A percentile compares a stretch with the other conserved stretches of the same genome.
Conservation (phyloP, 2,797 vertebrate species). For the Gadopsis marmoratus region DNA sequence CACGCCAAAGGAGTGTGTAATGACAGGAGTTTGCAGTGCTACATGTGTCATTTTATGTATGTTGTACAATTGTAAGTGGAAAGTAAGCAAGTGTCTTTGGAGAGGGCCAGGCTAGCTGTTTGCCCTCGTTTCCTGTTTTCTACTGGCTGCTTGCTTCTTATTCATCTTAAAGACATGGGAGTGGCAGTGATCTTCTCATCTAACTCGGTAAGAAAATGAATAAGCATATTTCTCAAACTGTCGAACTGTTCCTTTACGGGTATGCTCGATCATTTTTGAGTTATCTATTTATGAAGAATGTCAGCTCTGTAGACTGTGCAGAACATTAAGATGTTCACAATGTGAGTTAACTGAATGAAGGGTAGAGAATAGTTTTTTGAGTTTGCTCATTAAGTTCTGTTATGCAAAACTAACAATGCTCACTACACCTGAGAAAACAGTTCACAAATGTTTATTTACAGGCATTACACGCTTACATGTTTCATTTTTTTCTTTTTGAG, state of each 20-base stretch:
- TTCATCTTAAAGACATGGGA: neutral
- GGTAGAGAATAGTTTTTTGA: neutral
- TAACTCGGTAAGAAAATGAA: neutral
- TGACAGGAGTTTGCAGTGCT: slow-evolving; percentile 9
- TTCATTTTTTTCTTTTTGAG: neutral
- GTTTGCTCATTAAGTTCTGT: neutral
- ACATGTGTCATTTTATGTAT: slow-evolving; percentile 6
- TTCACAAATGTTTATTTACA: neutral
- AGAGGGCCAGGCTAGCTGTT: too few species aligned
- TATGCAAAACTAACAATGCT: neutral
- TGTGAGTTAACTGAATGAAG: neutral
- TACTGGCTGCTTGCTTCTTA: neutral
- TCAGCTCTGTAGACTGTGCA: neutral
- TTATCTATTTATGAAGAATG: neutral
- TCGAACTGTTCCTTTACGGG: too few species aligned
- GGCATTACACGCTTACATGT: neutral
- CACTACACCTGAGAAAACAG: neutral
- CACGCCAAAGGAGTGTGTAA: neutral
- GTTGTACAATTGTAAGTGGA: too few species aligned
- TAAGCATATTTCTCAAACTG: neutral
- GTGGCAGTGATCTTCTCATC: neutral
- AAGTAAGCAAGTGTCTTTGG: too few species aligned
- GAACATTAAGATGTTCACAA: neutral
- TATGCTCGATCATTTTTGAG: neutral
- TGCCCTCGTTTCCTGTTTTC: too few species aligned